Conservation (phyloP, 2,888 invertebrate genomes). For the Eristalis intricaria region DNA sequence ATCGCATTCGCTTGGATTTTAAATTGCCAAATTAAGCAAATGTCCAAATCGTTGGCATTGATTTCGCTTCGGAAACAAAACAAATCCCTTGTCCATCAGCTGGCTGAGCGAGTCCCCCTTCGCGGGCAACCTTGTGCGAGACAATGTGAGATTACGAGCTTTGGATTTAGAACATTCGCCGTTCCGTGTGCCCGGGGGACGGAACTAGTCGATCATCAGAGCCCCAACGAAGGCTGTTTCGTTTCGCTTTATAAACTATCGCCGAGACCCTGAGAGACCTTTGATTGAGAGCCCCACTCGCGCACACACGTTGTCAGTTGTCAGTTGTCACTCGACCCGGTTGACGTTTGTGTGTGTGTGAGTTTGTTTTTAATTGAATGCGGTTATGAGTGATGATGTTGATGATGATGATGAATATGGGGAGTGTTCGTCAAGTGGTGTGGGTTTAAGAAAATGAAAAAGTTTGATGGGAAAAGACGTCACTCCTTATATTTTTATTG, state of each 20-base stretch:
- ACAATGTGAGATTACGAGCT: not conserved
- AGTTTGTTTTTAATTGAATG: not conserved
- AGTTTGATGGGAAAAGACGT: not conserved
- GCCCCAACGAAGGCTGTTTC: not conserved
- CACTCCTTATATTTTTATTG: not conserved
- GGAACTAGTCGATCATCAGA: not conserved
- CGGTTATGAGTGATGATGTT: not conserved
- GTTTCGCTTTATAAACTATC: not conserved
- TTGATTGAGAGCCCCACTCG: not conserved
- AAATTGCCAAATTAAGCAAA: conserved; percentile 53
- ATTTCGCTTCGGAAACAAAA: conserved; percentile 17
- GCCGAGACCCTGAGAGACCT: not conserved
- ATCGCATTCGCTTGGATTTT: conserved; percentile 6
- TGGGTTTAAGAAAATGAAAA: not conserved
- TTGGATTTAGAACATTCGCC: not conserved
- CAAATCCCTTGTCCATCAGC: not conserved
- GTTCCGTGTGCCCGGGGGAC: not conserved
- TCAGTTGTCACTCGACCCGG: not conserved
- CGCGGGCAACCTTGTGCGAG: not conserved
- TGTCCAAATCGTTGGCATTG: conserved; percentile 40
- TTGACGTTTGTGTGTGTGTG: not conserved
- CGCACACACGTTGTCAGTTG: not conserved
- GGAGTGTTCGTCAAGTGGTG: not conserved
- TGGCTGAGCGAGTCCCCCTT: not conserved
- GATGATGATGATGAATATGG: not conserved